Percentiles rank a stretch among this genome's conserved stretches.
Evolutionary conservation across 2,888 invertebrate genomes (phyloP).

Genomic region (Leptopilina syphax): DNA sequence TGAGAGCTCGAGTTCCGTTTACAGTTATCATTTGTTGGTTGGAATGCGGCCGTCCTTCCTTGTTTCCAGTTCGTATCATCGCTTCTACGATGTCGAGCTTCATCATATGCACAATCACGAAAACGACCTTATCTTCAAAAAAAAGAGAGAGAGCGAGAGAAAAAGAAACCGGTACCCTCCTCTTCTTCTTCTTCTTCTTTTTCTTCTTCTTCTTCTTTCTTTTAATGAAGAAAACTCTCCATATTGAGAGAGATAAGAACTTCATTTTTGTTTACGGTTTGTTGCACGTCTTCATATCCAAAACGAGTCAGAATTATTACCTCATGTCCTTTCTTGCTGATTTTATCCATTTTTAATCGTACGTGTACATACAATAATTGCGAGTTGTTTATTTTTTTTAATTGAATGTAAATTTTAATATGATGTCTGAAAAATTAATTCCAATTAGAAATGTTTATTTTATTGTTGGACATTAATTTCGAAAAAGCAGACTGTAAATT

Average conservation of each 20-base stretch:
- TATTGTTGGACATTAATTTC: no score
- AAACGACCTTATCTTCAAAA: conserved; percentile 22
- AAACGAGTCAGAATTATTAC: no score
- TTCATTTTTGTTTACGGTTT: conserved; percentile 49
- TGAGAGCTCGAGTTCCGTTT: conserved; percentile 48
- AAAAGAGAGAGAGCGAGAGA: no score
- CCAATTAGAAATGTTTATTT: no score
- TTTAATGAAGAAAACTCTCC: conserved; percentile 43
- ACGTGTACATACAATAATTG: no score
- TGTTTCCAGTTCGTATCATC: conserved; percentile 29
- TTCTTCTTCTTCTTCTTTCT: neutral
- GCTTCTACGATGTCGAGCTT: conserved; percentile 37
- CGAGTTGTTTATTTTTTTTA: no score
- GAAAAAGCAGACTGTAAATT: no score
- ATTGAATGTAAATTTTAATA: no score
- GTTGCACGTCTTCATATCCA: conserved; percentile 25
- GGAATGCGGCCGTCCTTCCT: conserved; percentile 64
- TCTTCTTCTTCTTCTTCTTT: no score
- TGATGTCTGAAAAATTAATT: no score
- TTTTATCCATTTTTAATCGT: no score
- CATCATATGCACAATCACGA: conserved; percentile 17
- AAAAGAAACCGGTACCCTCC: neutral
- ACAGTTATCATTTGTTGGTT: conserved; percentile 65
- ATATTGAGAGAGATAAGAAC: conserved; percentile 19
- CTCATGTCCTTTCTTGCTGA: no score